Evolutionary conservation across 2,113 vertebrate genomes (phyloP), one percentile per base, ranked within the genome.

Genomic region (Tenrec ecaudatus): DNA sequence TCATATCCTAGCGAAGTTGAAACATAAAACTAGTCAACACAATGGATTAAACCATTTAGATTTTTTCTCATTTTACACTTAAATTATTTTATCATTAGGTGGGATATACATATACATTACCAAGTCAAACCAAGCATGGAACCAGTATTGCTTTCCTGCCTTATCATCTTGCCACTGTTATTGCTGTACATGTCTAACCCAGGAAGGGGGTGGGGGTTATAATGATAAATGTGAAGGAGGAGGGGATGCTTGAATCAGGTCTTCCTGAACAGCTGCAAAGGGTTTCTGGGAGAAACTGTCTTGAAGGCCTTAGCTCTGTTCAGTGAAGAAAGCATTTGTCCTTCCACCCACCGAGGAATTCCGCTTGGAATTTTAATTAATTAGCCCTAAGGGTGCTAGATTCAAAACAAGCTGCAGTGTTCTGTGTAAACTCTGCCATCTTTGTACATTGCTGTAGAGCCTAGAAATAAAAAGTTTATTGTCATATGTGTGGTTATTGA

Each of bases 301-400:
- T 93, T 12, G 6, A 86, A 92, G 86, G 69, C 64, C 88, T 87
- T 68, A 71, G 75, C 69, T 89, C 66, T 64, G 93, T 79, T 94
- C 84, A 68, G 73, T 33, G 93, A 82, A 80, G 85, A 90, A 90
- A 94, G 90, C 95, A 95, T 95, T 97, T 96, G 96, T 96, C 95
- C 86, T 79, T 62, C 94, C 90, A 66, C 95, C 95, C 93, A 93
- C 96, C 62, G 40, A 64, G 43, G 58, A 75, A 79, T 78, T 86
- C 88, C 64, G 80, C 94, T 77, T 87, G 86, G 96, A 92, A 95
- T 96, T 92, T 95, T 92, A 95, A 94, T 91, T 86, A 86, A 92
- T 79, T 95, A 91, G 92, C 90, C 93, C 93, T 94, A 84, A 89
- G 90, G 85, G 62, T 94, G 86, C 77, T 66, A 95, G 91, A 87